Evolutionary conservation across 2,113 vertebrate species (phyloP), one percentile per base, ranked within the genome.

Genomic region (Upupa epops): DNA sequence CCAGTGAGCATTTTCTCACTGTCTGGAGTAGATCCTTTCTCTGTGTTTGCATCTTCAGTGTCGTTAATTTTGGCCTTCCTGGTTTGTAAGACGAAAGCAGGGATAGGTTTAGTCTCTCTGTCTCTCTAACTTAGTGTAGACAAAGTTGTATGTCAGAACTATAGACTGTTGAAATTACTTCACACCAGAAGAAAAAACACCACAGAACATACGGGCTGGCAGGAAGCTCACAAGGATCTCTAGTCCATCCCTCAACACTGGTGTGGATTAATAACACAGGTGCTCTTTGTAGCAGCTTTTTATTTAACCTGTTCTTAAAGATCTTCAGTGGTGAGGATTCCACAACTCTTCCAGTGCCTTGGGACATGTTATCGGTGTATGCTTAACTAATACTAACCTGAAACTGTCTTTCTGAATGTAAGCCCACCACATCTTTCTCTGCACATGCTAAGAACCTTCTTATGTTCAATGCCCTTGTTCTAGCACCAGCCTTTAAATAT

Each of bases 351-450:
- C 12, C n/a, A 78, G 34, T 72, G 58, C 34, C 31, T 84, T 5
- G 2, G 64, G 28, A 55, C 19, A 3, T 12, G 9, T n/a, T 29
- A 1, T 3, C 45, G 18, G 19, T 16, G 17, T 32, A 17, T 0
- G 2, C 74, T 80, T 86, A 56, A 52, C 45, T 25, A 48, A 70
- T 49, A 71, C 10, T 40, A 56, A 48, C 11, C 69, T 54, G 65
- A 90, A 88, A 68, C 6, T 37, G 3, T 45, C 36, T 83, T 81
- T 73, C 64, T 70, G 71, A 80, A n/a, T 3, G 5, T 20, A 89
- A 92, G n/a, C 8, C 5, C 25, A 17, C 36, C 25, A 22, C 29
- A 56, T 13, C 60, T 74, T 73, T 71, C 69, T 66, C n/a, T 52
- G 28, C 76, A 56, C 45, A 32, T n/a, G 12, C 45, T 61, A 52